Evolutionary conservation across 2,797 vertebrate species (phyloP), one percentile per base, ranked within the genome.

Genomic region (Gallirallus australis): DNA sequence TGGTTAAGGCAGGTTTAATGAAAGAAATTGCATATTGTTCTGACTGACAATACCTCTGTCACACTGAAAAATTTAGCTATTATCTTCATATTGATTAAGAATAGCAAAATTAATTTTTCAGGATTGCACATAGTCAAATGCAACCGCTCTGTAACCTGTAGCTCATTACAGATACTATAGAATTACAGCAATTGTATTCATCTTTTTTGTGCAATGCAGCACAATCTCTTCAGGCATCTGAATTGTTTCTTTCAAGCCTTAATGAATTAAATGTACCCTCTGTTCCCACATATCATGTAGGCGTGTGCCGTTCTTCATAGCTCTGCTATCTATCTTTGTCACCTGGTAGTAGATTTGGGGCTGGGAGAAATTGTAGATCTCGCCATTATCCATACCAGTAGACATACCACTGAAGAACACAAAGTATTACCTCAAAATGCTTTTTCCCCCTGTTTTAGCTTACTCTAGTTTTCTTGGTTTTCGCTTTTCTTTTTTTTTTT

Each of bases 171-270:
- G 60, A 52, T 28, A 7, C 6, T n/a, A 19, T 19, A 35, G 20
- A 30, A 17, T 68, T 70, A 15, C 2, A 81, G 19, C 15, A 54
- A n/a, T 82, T 40, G 21, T 9, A 53, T 37, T 56, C n/a, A 6
- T 68, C 14, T 52, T 66, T 84, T 77, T 68, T 52, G 39, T 77
- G 52, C 23, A 40, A 25, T 31, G 17, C 33, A 61, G 31, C 19
- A 40, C 31, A 40, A 5, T 73, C 48, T 90, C 37, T 70, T 60
- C 39, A 73, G 48, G 52, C 48, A 73, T 85, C n/a, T 66, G 21
- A 85, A 83, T 65, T 48, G 39, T 77, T 85, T 63, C 35, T 86
- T 86, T 57, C 18, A 82, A 75, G 33, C 83, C 50, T 42, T 78
- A 48, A 45, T 76, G 53, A 60, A 31, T 40, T 65, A 35, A 84